phyloP scores from a whole-genome alignment of 2,888 invertebrate genomes.

The Melanchra persicariae region DNA sequence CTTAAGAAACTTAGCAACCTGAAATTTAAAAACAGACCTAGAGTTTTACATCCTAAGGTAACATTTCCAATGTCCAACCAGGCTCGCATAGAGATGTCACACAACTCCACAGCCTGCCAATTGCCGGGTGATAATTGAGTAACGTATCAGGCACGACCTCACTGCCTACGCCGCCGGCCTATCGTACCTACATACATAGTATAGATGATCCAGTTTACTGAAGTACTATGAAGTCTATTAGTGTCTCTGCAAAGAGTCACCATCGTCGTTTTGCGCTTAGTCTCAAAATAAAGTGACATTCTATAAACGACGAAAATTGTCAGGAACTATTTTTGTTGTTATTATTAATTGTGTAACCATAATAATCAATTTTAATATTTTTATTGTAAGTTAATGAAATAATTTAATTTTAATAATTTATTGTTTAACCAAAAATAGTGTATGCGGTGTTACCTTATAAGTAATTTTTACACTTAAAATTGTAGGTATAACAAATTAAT shows the following conservation, averaged over 20 bases:
- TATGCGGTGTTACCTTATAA: too few relatives aligned
- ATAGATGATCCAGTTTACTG: constrained; percentile 2
- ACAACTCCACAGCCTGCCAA: constrained; percentile 5
- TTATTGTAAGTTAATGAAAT: too few relatives aligned
- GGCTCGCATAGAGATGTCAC: constrained; percentile 2
- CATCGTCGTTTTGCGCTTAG: neutral
- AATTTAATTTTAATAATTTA: too few relatives aligned
- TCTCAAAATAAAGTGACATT: neutral
- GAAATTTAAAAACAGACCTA: neutral
- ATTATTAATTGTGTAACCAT: too few relatives aligned
- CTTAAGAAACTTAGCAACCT: neutral
- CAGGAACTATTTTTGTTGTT: too few relatives aligned
- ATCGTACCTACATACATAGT: neutral
- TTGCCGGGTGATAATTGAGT: constrained; percentile 32
- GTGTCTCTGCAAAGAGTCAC: neutral
- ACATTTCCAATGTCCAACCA: neutral
- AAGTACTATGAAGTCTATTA: neutral
- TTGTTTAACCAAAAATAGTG: too few relatives aligned
- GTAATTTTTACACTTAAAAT: too few relatives aligned
- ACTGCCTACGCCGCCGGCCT: neutral
- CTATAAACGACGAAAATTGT: too few relatives aligned
- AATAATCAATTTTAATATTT: too few relatives aligned
- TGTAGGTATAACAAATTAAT: too few relatives aligned
- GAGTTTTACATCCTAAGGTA: neutral
- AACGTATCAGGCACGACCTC: constrained; percentile 10